Base-by-base conservation (phyloP, 1,140 invertebrate species). In the Halyomorpha halys region DNA sequence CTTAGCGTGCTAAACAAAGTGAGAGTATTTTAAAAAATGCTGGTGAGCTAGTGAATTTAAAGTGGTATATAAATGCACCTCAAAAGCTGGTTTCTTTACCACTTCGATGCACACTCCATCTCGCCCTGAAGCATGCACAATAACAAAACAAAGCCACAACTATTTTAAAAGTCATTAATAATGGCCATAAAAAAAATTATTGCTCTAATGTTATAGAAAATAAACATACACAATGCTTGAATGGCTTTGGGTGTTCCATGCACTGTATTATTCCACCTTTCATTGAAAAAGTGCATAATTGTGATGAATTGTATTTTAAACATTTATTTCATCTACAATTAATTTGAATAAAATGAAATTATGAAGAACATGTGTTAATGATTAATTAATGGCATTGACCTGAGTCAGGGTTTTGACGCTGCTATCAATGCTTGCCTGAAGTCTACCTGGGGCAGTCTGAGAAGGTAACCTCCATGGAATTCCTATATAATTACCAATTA, bases 391-490 rank as follows among this genome's bases (percentile, higher is more conserved):
- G 23, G 18, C 14, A 21, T 23, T 23, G 53, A 56, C 53, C 53
- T 56, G 53, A 4, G 53, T 23, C 6, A 56, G 23, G 23, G 53
- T 21, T 3, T 56, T 23, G 53, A 13, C 23, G 53, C 23, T 56
- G 21, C 53, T 27, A 56, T 56, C 53, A 51, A 44, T 11, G 30
- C 47, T 67, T 64, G 53, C 66, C 54, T 67, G 62, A 23, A 79
- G 71, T 64, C 78, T 70, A 61, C 73, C 76, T 62, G 77, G 77
- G 63, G 76, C 76, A 53, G 77, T 79, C 70, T 76, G 73, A 56
- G 74, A 76, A 54, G 75, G 71, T 64, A 71, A 66, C 47, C 73
- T 61, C 65, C 66, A 67, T 21, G 60, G 34, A 21, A 56, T 47
- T 47, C 65, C 63, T 66, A 51, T 21, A 51, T 25, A 45, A 45